These are phyloP conservation scores for Pseudotriccus pelzelni DNA, from an alignment of 2,797 vertebrate species.

Conservation along the genomic window DNA sequence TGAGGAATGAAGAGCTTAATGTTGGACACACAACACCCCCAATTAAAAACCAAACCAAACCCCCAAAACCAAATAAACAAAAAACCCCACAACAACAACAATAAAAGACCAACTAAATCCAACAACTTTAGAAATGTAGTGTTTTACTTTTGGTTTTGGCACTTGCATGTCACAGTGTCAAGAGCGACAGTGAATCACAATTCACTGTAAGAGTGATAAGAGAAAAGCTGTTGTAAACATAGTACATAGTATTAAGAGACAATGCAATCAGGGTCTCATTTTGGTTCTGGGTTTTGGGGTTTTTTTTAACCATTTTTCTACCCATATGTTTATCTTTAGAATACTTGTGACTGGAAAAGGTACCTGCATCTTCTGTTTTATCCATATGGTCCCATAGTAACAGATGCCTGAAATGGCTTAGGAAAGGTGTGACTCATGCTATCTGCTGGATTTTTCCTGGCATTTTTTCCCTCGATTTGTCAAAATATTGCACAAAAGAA, in stretches of 20 bases:
- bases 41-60: not conserved
- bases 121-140: not conserved
- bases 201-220: not conserved
- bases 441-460: slow-evolving; percentile 69
- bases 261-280: not conserved
- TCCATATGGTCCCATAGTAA: slow-evolving; percentile 59
- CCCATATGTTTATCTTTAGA: slow-evolving; percentile 1
- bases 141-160: not conserved
- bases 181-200: not conserved
- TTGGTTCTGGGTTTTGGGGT: too few species aligned
- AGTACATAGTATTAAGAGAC: not conserved
- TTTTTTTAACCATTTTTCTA: not conserved
- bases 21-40: not conserved
- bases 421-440: slow-evolving; percentile 70
- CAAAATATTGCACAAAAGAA: slow-evolving; percentile 73
- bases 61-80: not conserved
- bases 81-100: not conserved
- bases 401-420: slow-evolving; percentile 71
- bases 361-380: slow-evolving; percentile 62
- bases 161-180: not conserved
- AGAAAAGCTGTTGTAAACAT: not conserved
- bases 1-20: not conserved
- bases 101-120: not conserved
- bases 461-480: slow-evolving; percentile 67
- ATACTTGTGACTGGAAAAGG: slow-evolving; percentile 34